phyloP scores from a whole-genome alignment of 2,113 vertebrate species.

The Capra hircus region DNA sequence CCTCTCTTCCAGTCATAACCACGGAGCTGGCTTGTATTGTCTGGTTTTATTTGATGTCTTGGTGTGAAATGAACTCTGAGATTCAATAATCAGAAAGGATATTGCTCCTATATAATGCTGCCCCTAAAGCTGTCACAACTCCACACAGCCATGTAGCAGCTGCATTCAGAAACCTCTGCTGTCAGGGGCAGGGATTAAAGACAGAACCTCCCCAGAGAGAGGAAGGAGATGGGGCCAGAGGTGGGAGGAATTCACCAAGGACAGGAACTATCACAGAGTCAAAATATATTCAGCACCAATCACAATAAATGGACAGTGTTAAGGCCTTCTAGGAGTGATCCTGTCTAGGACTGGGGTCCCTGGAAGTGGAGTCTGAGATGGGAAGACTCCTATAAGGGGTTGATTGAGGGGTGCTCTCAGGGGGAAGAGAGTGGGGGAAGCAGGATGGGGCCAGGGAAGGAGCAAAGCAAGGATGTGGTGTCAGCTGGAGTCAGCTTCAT shows the following conservation, averaged over 20 bases:
- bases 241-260: neutral
- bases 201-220: neutral
- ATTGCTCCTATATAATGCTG: neutral
- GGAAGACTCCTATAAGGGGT: neutral
- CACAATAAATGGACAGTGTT: neutral
- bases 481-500: neutral
- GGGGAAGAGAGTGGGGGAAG: neutral
- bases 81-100: constrained; percentile 29
- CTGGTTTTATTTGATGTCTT: neutral
- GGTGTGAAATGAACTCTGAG: constrained; percentile 34
- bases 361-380: neutral
- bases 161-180: neutral
- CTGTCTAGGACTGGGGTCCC: neutral
- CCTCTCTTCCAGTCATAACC: neutral
- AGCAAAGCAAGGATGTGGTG: neutral
- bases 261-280: neutral
- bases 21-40: neutral
- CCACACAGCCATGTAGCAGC: neutral
- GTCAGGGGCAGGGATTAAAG: neutral
- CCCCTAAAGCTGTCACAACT: neutral
- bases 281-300: neutral
- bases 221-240: neutral
- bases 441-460: neutral
- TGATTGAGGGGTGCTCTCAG: neutral
- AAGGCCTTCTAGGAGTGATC: neutral